Percentiles rank a stretch among this genome's conserved stretches.
Evolutionary conservation across 53 echinoderm and acorn worm species (phyloP).

Genomic region (Antedon mediterranea): DNA sequence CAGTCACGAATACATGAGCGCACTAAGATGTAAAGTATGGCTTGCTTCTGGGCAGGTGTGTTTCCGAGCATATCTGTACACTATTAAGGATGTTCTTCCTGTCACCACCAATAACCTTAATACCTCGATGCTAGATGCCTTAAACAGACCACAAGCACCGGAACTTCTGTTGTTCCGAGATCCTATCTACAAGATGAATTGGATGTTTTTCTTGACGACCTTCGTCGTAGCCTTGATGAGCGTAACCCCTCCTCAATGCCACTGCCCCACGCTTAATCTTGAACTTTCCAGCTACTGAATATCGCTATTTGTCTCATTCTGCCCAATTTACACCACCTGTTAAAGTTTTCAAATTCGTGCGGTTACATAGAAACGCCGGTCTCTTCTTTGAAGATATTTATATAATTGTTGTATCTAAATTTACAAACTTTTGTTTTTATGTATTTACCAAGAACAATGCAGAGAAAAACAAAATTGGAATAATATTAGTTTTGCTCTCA

Average conservation of each 20-base stretch:
- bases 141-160: slow-evolving; percentile 1
- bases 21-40: background rate
- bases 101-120: background rate
- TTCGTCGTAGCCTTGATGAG: background rate
- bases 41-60: background rate
- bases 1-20: background rate
- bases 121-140: background rate
- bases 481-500: too few relatives aligned
- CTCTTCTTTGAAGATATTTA: background rate
- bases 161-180: slow-evolving; percentile 1
- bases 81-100: background rate
- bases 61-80: background rate
- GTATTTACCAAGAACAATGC: background rate
- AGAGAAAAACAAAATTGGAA: background rate
- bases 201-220: background rate
- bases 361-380: background rate
- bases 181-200: background rate
- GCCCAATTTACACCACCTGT: background rate
- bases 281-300: background rate
- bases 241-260: slow-evolving; percentile 1
- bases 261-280: background rate
- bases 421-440: background rate
- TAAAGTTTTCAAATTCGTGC: background rate
- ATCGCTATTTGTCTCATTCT: background rate
- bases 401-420: background rate